Base-by-base conservation (phyloP, 2,113 vertebrate genomes). In the Eptatretus burgeri region DNA sequence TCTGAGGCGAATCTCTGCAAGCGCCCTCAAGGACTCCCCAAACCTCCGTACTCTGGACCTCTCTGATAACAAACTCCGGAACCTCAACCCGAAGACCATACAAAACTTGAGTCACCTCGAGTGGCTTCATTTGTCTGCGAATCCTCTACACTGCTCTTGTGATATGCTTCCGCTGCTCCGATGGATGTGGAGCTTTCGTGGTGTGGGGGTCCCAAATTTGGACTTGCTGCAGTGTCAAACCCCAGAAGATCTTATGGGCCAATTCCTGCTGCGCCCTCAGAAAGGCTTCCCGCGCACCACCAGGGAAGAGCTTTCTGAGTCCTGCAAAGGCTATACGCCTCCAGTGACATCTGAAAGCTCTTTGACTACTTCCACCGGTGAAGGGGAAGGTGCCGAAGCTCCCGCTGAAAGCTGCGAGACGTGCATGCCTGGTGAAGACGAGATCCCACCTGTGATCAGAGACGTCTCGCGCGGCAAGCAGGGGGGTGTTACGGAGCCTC, bases 91-190 rank as follows among this genome's bases (percentile, higher is more conserved):
- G 27, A 41, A 41, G 27, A 41, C 27, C 27, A 41, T 41, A 41
- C 27, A 41, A 41, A 3, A 41, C 27, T 7, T 41, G 27, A 41
- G 27, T 41, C 27, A 41, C 27, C 27, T 41, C 27, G 27, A 41
- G 27, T 13, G n/a, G 56, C 56, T 60, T 10, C n/a, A 60, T 9
- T 20, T 60, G 56, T 20, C n/a, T 20, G 56, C n/a, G 10, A 60
- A 60, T 20, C 56, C 56, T 11, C 56, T 60, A 11, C 56, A 60
- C 56, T 60, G 56, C 56, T n/a, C n/a, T n/a, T 60, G 56, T 20
- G 56, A 60, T 10, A n/a, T 60, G 56, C 56, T 9, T 12, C 16
- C n/a, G n/a, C 11, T 60, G 56, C 56, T 60, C n/a, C 56, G 10
- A 20, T 60, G 56, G 56, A 60, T 60, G 56, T 2, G 10, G 27